phyloP scores from a whole-genome alignment of 2,797 vertebrate species.

The Sciurus vulgaris region DNA sequence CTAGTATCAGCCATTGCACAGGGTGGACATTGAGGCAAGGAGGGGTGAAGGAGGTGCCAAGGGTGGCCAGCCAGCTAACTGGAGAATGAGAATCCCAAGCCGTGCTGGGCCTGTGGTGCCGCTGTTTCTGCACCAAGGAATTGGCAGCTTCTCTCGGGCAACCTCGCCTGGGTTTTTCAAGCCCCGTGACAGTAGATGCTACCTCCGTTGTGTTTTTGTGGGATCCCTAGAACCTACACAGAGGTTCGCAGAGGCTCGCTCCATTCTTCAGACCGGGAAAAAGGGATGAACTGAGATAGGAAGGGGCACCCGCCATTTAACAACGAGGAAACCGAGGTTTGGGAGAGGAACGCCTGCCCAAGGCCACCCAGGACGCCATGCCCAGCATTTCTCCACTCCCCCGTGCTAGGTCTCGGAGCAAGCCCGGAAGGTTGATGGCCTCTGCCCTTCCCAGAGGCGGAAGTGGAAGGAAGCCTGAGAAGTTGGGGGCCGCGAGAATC shows the following conservation, averaged over 20 bases:
- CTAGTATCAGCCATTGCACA: not conserved
- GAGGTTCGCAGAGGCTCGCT: not conserved
- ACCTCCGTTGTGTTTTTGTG: not conserved
- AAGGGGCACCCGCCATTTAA: not conserved
- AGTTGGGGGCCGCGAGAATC: not conserved
- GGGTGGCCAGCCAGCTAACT: too few species aligned
- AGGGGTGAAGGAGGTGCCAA: too few species aligned
- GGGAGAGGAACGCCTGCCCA: too few species aligned
- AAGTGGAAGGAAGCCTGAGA: not conserved
- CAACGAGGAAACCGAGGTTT: not conserved
- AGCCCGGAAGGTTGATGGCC: too few species aligned
- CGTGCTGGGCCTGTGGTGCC: too few species aligned
- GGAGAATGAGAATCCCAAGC: too few species aligned
- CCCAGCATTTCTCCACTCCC: not conserved
- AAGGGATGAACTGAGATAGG: not conserved
- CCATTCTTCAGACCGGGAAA: too few species aligned
- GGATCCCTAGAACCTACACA: not conserved
- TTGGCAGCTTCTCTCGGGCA: not conserved
- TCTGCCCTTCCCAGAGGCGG: not conserved
- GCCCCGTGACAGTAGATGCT: not conserved
- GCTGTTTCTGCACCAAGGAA: too few species aligned
- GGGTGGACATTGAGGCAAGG: not conserved
- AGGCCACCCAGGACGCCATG: not conserved
- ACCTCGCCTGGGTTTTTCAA: not conserved
- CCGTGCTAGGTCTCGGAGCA: not conserved